Evolutionary conservation across 2,113 vertebrate species (phyloP), one percentile per base, ranked within the genome.

Genomic region (Conger conger): DNA sequence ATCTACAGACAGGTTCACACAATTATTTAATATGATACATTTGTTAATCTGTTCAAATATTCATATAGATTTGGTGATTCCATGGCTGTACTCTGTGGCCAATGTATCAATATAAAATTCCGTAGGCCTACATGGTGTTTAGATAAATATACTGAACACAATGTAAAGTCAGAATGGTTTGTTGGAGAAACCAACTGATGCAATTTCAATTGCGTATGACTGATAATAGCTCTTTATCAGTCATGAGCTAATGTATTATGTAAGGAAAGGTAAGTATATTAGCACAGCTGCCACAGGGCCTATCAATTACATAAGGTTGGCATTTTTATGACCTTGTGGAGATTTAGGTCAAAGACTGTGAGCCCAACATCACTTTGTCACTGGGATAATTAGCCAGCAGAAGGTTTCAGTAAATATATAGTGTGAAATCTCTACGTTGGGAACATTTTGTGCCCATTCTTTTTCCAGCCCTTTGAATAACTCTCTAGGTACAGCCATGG

Each of bases 381-480:
- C 40, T 30, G 38, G 54, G 37, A n/a, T 60, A 60, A 11, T 73
- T 36, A 40, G 37, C 36, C 36, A 42, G 38, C 40, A 76, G 11
- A 30, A 45, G 36, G 4, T 17, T 76, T 40, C 63, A 86, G 45
- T 68, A 37, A 33, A 33, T 35, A 57, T 16, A 57, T 60, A n/a
- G 20, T 36, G 60, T 17, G 57, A 82, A 87, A 86, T 85, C 81
- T 88, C 35, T 78, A 79, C 84, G 13, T 86, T 35, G 76, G 76
- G 87, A 88, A 88, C 85, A 83, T 85, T 85, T 82, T 88, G 80
- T 68, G 38, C 37, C 84, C 60, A 53, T 36, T 82, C 63, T 38
- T 37, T 78, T 40, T 35, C 33, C n/a, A 30, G 17, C 13, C 2
- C 76, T 38, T 17, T 37, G 4, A 16, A 9, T 6, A 76, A 15